Evolutionary conservation across 2,888 invertebrate genomes (phyloP), one percentile per base, ranked within the genome.

Genomic region (Chrysolina americana): DNA sequence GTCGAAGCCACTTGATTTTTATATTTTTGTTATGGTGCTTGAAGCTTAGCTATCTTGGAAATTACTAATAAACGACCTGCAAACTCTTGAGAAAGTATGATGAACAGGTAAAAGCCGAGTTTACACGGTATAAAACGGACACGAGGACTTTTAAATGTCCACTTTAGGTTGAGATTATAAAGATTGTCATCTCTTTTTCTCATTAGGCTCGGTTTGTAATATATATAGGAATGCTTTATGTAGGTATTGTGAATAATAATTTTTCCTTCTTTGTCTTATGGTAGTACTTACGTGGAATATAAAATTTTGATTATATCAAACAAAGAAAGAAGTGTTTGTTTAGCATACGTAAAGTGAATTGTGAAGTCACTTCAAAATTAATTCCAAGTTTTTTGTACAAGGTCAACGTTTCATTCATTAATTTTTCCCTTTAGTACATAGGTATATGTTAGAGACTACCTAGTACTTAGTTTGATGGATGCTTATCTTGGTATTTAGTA

Each of bases 71-170:
- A 68, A 70, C 44, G 23, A 83, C 81, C 83, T 83, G 79, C 65
- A 75, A 83, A 81, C 78, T 80, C 79, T 81, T 80, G 69, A 81
- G 81, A 83, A 83, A 81, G 81, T 83, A 68, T 72, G 62, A 76
- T 78, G 79, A 80, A 85, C 86, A 87, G 86, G 87, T 87, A 87
- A 85, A 86, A 87, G 87, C 83, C 86, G 77, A 83, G 82, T 84
- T 87, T 80, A 87, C 86, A 85, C 83, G 65, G 80, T 78, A 76
- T 76, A 80, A 84, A 80, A 80, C 79, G 79, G 79, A 53, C 53
- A 65, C 65, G 65, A 81, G 74, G 85, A 82, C 82, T 83, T 86
- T 86, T 87, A 86, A 87, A 87, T 86, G 85, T 81, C 86, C 84
- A 76, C 71, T 75, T 75, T 68, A 62, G 66, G 70, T 74, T 66